Evolutionary conservation across 1,140 invertebrate genomes (phyloP), one percentile per base, ranked within the genome.

Genomic region (Mamestra configurata): DNA sequence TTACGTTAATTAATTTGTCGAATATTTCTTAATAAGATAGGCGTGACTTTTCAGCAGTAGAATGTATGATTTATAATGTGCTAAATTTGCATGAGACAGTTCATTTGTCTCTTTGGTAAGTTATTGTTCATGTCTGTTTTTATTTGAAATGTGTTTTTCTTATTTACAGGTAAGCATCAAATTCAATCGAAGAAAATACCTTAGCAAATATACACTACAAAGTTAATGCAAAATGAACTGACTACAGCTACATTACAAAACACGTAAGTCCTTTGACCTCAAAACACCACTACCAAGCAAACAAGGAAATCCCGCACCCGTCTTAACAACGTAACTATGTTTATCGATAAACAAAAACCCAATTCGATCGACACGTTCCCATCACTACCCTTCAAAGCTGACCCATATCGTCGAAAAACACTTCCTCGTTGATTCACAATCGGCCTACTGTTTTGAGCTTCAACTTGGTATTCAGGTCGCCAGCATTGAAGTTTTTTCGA

Each of bases 341-440:
- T 59, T 75, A 59, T 37, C 72, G 53, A 59, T 24, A 40, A 61
- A 59, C 15, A 46, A 27, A 31, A 11, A 46, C 22, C 15, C 10
- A 8, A 8, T 61, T 59, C 13, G 75, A 85, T 82, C 80, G 81
- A 82, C 59, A 84, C 55, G 51, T 59, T 72, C 82, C 66, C 90
- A 83, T 86, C 90, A 77, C 90, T 91, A 92, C 18, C 57, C 53
- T 40, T 85, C 81, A 87, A 87, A 86, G 86, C 86, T 90, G 92
- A 92, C 92, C 92, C 84, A 91, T 92, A 91, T 91, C 72, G 79
- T 87, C 81, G 82, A 89, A 92, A 76, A 91, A 90, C 86, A 86
- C 91, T 93, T 92, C 92, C 92, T 89, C 86, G 87, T 88, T 81
- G 87, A 87, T 86, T 86, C 87, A 92, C 89, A 92, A 90, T 86